These are phyloP conservation scores for Bufotes viridis DNA, from an alignment of 2,797 vertebrate species.

Conservation along the genomic window DNA sequence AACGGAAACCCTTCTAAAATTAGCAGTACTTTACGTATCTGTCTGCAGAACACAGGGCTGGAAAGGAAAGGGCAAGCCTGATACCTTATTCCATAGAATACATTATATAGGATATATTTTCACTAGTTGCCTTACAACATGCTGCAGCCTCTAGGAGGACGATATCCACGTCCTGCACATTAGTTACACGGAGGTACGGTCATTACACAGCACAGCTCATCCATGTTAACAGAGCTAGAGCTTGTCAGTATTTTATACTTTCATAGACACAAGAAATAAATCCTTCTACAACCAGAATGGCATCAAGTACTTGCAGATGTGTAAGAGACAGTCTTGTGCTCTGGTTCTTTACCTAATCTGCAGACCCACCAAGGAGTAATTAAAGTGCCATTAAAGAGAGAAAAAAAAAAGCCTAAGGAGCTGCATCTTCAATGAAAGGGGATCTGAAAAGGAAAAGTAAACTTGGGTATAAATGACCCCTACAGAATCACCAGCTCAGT, in stretches of 20 bases:
- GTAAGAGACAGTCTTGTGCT: neutral
- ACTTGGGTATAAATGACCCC: neutral
- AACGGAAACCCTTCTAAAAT: constrained; percentile 49
- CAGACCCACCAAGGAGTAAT: neutral
- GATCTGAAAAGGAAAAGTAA: neutral
- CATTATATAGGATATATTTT: no score
- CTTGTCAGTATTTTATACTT: no score
- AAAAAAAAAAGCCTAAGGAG: neutral
- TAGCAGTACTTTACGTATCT: constrained; percentile 12
- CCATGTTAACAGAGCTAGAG: no score
- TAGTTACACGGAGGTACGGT: no score
- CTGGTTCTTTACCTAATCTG: neutral
- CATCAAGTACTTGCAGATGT: neutral
- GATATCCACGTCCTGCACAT: no score
- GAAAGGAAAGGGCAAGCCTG: no score
- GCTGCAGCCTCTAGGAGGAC: no score
- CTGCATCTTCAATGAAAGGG: neutral
- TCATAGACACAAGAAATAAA: neutral
- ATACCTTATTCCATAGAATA: no score
- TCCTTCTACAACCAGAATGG: neutral
- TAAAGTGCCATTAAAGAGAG: neutral
- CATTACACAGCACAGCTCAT: no score
- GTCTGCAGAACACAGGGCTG: neutral
- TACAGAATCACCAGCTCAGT: neutral
- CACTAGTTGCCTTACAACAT: no score